phyloP scores from a whole-genome alignment of 2,113 vertebrate species.

The Poicephalus meyeri region DNA sequence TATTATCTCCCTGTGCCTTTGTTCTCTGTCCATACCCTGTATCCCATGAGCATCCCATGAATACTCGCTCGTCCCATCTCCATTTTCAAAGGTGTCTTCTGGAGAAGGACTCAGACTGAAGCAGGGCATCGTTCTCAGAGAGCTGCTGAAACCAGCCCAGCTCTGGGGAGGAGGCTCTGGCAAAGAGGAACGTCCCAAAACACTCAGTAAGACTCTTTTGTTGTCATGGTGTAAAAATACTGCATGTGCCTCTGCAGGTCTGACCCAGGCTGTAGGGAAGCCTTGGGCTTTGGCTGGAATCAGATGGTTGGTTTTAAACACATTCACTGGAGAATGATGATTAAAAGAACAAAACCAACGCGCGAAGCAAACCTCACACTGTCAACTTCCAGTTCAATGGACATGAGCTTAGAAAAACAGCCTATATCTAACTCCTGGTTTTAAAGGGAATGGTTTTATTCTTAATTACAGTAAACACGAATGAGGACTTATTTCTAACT shows the following conservation, averaged over 20 bases:
- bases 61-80: neutral
- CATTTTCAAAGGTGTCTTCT: neutral
- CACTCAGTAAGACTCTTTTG: rapidly evolving
- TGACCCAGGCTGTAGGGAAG: neutral
- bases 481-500: constrained; percentile 57
- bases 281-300: neutral
- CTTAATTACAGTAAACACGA: constrained; percentile 63
- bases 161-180: neutral
- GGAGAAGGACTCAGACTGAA: neutral
- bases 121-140: neutral
- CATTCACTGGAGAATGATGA: neutral
- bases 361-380: neutral
- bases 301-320: constrained; percentile 15
- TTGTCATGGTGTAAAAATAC: neutral
- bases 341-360: neutral
- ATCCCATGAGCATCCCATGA: neutral
- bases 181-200: neutral
- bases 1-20: neutral
- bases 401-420: constrained; percentile 45
- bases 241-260: neutral
- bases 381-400: constrained; percentile 26
- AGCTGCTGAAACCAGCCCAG: neutral
- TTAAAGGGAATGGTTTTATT: constrained; percentile 43
- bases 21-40: neutral
- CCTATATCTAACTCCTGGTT: constrained; percentile 47